Evolutionary conservation across 2,113 vertebrate genomes (phyloP).

Genomic region (Dicaeum eximium): DNA sequence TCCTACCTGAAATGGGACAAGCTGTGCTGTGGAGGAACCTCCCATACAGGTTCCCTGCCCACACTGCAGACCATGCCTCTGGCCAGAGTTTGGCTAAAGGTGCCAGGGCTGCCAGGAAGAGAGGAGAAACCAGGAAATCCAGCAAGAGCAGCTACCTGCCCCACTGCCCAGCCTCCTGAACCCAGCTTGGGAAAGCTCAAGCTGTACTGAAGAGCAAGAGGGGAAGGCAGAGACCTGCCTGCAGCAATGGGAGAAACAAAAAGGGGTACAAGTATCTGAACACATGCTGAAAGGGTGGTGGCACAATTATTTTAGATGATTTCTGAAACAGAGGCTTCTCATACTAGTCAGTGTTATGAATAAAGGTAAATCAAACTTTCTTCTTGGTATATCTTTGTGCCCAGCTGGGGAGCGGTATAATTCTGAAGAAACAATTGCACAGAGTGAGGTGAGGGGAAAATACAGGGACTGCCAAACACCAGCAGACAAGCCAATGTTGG

Average conservation of each 20-base stretch:
- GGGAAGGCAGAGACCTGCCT: not conserved
- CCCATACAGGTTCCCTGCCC: not conserved
- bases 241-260: not conserved
- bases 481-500: not conserved
- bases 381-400: not conserved
- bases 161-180: not conserved
- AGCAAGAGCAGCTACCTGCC: not conserved
- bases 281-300: rapidly evolving
- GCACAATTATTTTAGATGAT: not conserved
- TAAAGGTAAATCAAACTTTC: not conserved
- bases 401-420: not conserved
- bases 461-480: not conserved
- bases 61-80: not conserved
- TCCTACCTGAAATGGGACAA: not conserved
- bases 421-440: not conserved
- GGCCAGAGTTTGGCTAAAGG: not conserved
- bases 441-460: not conserved
- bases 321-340: not conserved
- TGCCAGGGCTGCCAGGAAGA: not conserved
- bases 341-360: not conserved
- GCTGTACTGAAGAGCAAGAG: not conserved
- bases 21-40: not conserved
- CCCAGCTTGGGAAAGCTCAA: rapidly evolving
- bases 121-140: not conserved
- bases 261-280: not conserved